Evolutionary conservation across 2,888 invertebrate genomes (phyloP).

Genomic region (Synanthedon formicaeformis): DNA sequence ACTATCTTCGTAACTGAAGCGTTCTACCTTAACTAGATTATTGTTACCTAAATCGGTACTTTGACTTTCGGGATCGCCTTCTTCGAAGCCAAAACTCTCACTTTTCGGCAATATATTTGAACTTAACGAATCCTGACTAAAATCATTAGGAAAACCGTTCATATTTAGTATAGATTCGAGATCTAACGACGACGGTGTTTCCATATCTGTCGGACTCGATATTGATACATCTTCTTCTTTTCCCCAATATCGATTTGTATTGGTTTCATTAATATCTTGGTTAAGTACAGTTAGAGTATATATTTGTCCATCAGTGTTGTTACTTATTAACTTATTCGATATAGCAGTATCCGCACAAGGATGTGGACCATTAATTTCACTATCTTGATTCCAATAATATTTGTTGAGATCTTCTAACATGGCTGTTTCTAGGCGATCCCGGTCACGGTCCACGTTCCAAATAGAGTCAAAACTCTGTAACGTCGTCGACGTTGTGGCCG

Average conservation of each 20-base stretch:
- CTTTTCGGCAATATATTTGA: constrained; percentile 74
- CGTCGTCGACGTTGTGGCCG: constrained; percentile 55
- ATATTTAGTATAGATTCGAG: constrained; percentile 85
- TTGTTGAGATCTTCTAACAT: constrained; percentile 88
- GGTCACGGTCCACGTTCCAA: constrained; percentile 79
- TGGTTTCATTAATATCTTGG: constrained; percentile 77
- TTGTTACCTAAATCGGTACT: constrained; percentile 77
- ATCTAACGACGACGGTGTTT: constrained; percentile 75
- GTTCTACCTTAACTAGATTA: constrained; percentile 64
- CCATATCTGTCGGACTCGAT: constrained; percentile 72
- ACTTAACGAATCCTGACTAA: constrained; percentile 66
- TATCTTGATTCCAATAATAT: constrained; percentile 83
- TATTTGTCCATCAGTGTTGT: constrained; percentile 83
- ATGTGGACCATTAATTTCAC: constrained; percentile 66
- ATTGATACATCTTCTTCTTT: constrained; percentile 75
- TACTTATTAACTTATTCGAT: constrained; percentile 61
- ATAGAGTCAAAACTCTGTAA: constrained; percentile 71
- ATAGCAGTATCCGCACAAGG: constrained; percentile 60
- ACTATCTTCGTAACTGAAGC: constrained; percentile 50
- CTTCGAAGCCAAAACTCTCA: constrained; percentile 81
- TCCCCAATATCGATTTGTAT: constrained; percentile 74
- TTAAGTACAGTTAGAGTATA: constrained; percentile 90
- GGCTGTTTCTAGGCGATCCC: constrained; percentile 78
- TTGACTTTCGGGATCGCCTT: constrained; percentile 82
- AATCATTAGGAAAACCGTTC: constrained; percentile 72